A percentile compares a stretch with the other conserved stretches of the same genome.
Conservation (phyloP, 2,797 vertebrate species). For the Rachycentron canadum region DNA sequence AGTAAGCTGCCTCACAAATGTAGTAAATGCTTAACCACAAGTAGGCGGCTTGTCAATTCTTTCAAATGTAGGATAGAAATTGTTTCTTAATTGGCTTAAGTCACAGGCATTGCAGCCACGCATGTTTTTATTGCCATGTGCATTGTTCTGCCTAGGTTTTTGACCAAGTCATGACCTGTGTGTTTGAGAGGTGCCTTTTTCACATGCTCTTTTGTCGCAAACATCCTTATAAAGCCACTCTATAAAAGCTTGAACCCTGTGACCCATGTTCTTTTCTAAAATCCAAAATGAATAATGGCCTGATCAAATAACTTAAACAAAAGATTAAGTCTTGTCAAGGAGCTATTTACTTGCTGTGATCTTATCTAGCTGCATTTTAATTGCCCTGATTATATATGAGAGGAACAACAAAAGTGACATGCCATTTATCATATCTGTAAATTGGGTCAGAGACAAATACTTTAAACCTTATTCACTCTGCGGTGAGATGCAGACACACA, state of each 20-base stretch:
- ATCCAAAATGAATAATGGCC: slow-evolving; percentile 10
- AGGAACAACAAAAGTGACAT: not conserved
- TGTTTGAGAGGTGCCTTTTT: not conserved
- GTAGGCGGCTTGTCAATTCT: not conserved
- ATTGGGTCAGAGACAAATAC: not conserved
- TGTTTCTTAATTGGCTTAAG: not conserved
- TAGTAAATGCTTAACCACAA: not conserved
- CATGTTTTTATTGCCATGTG: not conserved
- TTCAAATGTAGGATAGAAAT: not conserved
- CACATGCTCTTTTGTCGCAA: not conserved
- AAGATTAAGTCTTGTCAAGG: not conserved
- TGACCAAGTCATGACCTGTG: not conserved
- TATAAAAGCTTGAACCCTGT: not conserved
- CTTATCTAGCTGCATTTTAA: not conserved
- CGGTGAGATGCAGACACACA: not conserved
- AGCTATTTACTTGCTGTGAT: not conserved
- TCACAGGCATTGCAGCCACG: too few species aligned
- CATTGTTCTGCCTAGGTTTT: not conserved
- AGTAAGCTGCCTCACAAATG: not conserved
- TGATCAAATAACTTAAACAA: not conserved
- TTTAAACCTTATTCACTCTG: not conserved
- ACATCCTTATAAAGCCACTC: slow-evolving; percentile 5
- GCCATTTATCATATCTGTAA: not conserved
- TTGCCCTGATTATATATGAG: not conserved
- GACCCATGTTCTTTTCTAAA: slow-evolving; percentile 5